phyloP scores from a whole-genome alignment of 2,888 invertebrate species.

The Schizotus pectinicornis region DNA sequence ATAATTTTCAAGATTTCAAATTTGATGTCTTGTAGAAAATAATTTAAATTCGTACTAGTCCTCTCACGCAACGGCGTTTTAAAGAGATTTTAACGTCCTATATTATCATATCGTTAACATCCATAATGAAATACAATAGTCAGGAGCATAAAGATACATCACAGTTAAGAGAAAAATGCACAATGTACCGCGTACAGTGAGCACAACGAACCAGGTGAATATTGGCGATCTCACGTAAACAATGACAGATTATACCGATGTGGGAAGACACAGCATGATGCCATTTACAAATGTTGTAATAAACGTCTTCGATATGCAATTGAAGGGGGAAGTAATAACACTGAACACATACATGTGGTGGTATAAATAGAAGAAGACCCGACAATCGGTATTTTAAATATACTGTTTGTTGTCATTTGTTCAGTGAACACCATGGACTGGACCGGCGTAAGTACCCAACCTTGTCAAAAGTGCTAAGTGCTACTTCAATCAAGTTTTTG shows the following conservation, averaged over 20 bases:
- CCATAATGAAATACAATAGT: conserved; percentile 34
- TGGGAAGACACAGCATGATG: conserved; percentile 46
- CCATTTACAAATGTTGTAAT: conserved; percentile 53
- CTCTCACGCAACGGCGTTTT: no score
- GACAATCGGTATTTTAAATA: conserved; percentile 32
- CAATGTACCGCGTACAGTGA: conserved; percentile 39
- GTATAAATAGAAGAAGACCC: conserved; percentile 41
- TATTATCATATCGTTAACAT: conserved; percentile 31
- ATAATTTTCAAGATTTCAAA: no score
- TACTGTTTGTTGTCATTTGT: conserved; percentile 21
- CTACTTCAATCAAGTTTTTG: not conserved
- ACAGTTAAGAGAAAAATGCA: conserved; percentile 25
- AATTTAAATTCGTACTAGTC: no score
- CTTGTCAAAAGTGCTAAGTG: not conserved
- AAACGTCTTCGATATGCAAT: conserved; percentile 46
- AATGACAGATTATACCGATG: conserved; percentile 38
- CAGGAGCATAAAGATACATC: conserved; percentile 32
- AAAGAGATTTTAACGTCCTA: no score
- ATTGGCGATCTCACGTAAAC: conserved; percentile 30
- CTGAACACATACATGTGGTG: conserved; percentile 29
- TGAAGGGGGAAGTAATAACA: conserved; percentile 49
- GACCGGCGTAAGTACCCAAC: conserved; percentile 37
- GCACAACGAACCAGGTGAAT: conserved; percentile 41
- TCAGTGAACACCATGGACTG: conserved; percentile 37
- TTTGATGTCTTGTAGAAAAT: no score